These are phyloP conservation scores for Lasioglossum baleicum DNA, from an alignment of 1,140 invertebrate genomes.

Conservation along the genomic window DNA sequence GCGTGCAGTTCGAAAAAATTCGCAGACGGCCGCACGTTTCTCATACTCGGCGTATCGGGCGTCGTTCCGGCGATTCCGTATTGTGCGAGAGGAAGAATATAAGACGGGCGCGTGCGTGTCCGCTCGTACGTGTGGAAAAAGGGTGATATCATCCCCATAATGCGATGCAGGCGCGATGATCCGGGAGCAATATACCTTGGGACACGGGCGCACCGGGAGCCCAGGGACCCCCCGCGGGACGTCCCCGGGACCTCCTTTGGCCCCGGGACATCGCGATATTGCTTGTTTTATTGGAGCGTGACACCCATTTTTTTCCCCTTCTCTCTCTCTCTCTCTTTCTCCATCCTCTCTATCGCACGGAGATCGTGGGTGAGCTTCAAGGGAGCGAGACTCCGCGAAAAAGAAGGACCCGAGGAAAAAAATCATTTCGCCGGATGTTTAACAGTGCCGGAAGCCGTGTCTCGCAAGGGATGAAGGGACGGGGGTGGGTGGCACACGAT, in stretches of 20 bases:
- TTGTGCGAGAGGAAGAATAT: constrained; percentile 60
- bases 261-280: constrained; percentile 73
- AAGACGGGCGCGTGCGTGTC: constrained; percentile 42
- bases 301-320: constrained; percentile 58
- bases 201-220: constrained; percentile 43
- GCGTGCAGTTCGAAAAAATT: constrained; percentile 36
- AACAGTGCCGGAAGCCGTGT: constrained; percentile 44
- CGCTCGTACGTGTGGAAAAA: constrained; percentile 64
- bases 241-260: constrained; percentile 59
- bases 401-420: constrained; percentile 24
- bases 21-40: constrained; percentile 25
- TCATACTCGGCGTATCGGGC: constrained; percentile 25
- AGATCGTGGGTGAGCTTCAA: not conserved
- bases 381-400: constrained; percentile 21
- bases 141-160: constrained; percentile 76
- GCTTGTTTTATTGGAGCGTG: constrained; percentile 76
- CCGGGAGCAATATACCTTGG: constrained; percentile 72
- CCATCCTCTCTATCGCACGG: not conserved
- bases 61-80: constrained; percentile 42
- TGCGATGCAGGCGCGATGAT: constrained; percentile 75
- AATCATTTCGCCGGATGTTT: constrained; percentile 63
- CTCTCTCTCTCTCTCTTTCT: not conserved
- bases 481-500: constrained; percentile 24
- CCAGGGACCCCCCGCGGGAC: constrained; percentile 49
- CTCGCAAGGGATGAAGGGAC: constrained; percentile 2